Conservation (phyloP, 2,113 vertebrate genomes). For the Microcebus jonahi region DNA sequence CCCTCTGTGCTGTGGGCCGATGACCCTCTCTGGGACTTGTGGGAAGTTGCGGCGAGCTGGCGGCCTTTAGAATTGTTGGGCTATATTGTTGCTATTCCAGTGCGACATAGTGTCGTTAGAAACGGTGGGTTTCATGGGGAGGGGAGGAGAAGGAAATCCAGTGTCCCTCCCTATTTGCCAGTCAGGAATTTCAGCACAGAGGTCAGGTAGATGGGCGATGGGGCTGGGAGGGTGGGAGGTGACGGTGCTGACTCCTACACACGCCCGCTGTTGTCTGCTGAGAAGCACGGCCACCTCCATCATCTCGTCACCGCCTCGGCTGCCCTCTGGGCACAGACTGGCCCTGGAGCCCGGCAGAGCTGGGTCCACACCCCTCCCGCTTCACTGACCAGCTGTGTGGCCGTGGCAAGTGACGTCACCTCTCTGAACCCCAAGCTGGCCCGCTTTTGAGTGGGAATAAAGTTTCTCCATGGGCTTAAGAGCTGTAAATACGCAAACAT, state of each 20-base stretch:
- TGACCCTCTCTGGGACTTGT: not conserved
- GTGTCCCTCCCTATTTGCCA: not conserved
- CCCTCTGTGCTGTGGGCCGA: not conserved
- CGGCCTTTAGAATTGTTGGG: not conserved
- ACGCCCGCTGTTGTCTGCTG: fast-evolving
- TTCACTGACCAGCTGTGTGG: not conserved
- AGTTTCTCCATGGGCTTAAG: not conserved
- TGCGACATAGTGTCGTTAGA: not conserved
- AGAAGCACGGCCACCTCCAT: not conserved
- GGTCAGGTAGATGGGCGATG: not conserved
- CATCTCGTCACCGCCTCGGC: fast-evolving
- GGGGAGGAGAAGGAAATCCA: not conserved
- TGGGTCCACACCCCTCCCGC: not conserved
- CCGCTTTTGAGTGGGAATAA: not conserved
- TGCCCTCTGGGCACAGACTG: not conserved
- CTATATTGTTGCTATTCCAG: not conserved
- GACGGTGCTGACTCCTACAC: not conserved
- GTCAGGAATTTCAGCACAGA: not conserved
- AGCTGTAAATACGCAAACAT: not conserved
- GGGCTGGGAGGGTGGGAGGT: not conserved
- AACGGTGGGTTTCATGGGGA: not conserved
- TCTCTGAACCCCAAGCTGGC: not conserved
- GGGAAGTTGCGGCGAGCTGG: not conserved
- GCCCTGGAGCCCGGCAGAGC: not conserved
- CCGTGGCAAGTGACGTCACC: not conserved